Evolutionary conservation across 2,888 invertebrate species (phyloP), one percentile per base, ranked within the genome.

Genomic region (Apomyelois bistriatella): DNA sequence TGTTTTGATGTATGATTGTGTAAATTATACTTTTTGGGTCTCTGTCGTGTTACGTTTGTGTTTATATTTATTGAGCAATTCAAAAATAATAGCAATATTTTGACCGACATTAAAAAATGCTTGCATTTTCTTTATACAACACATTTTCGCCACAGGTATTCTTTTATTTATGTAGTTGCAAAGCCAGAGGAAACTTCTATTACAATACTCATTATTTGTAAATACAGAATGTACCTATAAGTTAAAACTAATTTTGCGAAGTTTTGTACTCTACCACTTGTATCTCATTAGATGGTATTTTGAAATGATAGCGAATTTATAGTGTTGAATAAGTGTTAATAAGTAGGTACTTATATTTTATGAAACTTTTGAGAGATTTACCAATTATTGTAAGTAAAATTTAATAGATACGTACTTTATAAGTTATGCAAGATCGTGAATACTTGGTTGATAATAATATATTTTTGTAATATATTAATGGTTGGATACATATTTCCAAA

Each of bases 261-360:
- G 72, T 76, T 74, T 79, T 84, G 79, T 85, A 81, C 85, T 85
- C 84, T 85, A 85, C 82, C 82, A 85, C 81, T 85, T 83, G 88
- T 86, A 90, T 90, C 90, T 90, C 90, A 90, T 89, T 90, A 90
- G 90, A 85, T 82, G 82, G 79, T 89, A 87, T 87, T 79, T 82
- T 84, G 77, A 83, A 83, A 82, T 69, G 76, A 84, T 90, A 90
- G 89, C 88, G 89, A 90, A 90, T 89, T 89, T 89, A 88, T 88
- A 88, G 85, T 73, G 79, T 73, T 78, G 76, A 64, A 22, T 22
- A 22, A 22, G 22, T 22, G 22, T 22, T 22, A 5, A 22, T 22
- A 22, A 22, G 22, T 82, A 84, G 76, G 76, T 74, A 40, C 40
- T 40, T 40, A 40, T 40, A 73, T 57, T 64, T 74, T 84, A 85